Base-by-base conservation (phyloP, 2,888 invertebrate genomes). In the Plusia festucae region DNA sequence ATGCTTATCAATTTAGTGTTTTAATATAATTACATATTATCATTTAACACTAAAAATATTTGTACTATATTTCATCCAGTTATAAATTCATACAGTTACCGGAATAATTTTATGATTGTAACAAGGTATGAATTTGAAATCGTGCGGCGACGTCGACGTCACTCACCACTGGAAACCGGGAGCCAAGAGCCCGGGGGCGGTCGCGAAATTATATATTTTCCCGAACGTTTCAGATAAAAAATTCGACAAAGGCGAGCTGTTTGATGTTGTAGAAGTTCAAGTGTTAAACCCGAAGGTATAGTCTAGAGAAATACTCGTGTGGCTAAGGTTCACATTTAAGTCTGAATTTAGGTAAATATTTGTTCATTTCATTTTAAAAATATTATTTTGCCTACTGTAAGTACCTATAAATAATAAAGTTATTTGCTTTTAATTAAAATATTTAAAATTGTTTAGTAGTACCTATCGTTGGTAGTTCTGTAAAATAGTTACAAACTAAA, bases 91-190 rank as follows among this genome's bases (percentile, higher is more conserved):
- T 7, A 81, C 82, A 78, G 78, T 78, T 78, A 70, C 79, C 80
- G 85, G 85, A 88, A 85, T 84, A 88, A 86, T 88, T 88, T 85
- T 85, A 83, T 82, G 81, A 70, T 72, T 78, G 68, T 79, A 65
- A 83, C 81, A 82, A 82, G 82, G 84, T 85, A 87, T 88, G 85
- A 89, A 90, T 90, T 89, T 90, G 86, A 89, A 89, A 88, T 87
- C 81, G 82, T 82, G 81, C 70, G 78, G 72, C 73, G 79, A 40
- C n/a, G 40, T 40, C 73, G 79, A 40, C n/a, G 40, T 40, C 40
- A 40, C 7, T 52, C 49, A 56, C 30, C 30, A 55, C 22, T 15
- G 15, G 1, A 24, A 51, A 24, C n/a, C 40, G 52, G 68, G 32
- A 13, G 13, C 76, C 6, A 70, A 75, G 72, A 72, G 75, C 85